phyloP scores from a whole-genome alignment of 2,797 vertebrate species.

The Mus minutoides region DNA sequence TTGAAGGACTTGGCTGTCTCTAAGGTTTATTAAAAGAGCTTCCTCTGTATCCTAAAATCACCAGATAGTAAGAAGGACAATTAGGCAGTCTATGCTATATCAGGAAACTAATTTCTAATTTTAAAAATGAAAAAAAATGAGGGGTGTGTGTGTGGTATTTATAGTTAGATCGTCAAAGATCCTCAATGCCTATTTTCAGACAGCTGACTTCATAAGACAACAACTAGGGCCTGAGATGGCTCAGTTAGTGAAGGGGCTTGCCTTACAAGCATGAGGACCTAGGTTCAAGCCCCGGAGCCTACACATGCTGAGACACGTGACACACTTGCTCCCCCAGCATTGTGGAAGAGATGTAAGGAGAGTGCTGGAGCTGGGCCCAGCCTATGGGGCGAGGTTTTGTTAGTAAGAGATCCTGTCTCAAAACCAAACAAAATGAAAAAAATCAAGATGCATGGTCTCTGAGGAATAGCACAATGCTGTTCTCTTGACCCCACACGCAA shows the following conservation, averaged over 20 bases:
- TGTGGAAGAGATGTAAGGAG: neutral
- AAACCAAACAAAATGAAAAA: neutral
- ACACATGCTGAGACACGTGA: neutral
- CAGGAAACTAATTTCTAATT: slow-evolving; percentile 20
- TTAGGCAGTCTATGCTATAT: slow-evolving; percentile 17
- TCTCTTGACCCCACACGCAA: neutral
- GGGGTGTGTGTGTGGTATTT: neutral
- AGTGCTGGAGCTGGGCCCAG: neutral
- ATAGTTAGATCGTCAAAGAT: neutral
- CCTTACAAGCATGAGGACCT: neutral
- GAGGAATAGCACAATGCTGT: neutral
- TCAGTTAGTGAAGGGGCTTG: neutral
- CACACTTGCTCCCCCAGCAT: neutral
- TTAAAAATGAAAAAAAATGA: slow-evolving; percentile 53
- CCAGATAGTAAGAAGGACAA: slow-evolving; percentile 45
- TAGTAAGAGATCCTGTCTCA: neutral
- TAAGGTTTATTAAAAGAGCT: slow-evolving; percentile 95
- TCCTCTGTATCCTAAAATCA: slow-evolving; percentile 96
- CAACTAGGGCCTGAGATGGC: neutral
- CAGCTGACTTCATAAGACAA: slow-evolving; percentile 38
- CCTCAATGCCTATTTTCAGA: slow-evolving; percentile 18
- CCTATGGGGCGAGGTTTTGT: neutral
- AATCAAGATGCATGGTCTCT: neutral
- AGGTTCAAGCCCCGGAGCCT: neutral
- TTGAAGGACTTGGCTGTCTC: slow-evolving; percentile 97